phyloP scores from a whole-genome alignment of 2,888 invertebrate genomes.

The Diaprepes abbreviatus region DNA sequence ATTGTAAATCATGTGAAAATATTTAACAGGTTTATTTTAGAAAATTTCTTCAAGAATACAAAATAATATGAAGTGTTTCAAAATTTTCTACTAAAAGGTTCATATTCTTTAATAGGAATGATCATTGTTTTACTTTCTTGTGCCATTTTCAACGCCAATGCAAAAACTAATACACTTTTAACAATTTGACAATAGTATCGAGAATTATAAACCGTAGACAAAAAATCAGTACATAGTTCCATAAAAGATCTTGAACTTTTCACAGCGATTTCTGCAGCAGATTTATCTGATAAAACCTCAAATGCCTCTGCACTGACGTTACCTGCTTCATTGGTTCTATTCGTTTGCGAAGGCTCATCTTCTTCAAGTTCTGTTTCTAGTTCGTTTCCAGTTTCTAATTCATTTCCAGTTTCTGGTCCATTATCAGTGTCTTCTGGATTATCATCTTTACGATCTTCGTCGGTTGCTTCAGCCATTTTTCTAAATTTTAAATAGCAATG shows the following conservation, averaged over 20 bases:
- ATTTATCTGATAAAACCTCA: not conserved
- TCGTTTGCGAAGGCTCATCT: not conserved
- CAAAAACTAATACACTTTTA: slow-evolving; percentile 53
- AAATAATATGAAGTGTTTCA: not conserved
- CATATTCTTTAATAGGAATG: slow-evolving; percentile 56
- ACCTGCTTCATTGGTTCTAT: too few relatives aligned
- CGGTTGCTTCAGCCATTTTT: not conserved
- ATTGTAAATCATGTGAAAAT: too few relatives aligned
- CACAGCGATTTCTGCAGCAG: not conserved
- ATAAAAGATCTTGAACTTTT: slow-evolving; percentile 15
- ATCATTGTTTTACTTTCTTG: slow-evolving; percentile 53
- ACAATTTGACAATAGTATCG: slow-evolving; percentile 51
- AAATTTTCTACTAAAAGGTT: slow-evolving; percentile 52
- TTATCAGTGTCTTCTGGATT: not conserved
- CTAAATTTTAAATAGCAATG: not conserved
- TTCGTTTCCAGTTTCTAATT: slow-evolving; percentile 11
- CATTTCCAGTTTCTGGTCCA: not conserved
- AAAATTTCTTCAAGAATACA: too few relatives aligned
- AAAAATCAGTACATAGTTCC: slow-evolving; percentile 28
- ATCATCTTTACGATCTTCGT: not conserved
- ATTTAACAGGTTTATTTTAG: too few relatives aligned
- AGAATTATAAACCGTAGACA: slow-evolving; percentile 41
- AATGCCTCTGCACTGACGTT: too few relatives aligned
- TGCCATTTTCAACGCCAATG: slow-evolving; percentile 55
- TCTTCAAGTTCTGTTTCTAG: slow-evolving; percentile 18